Base-by-base conservation (phyloP, 2,113 vertebrate species). In the Sander lucioperca region DNA sequence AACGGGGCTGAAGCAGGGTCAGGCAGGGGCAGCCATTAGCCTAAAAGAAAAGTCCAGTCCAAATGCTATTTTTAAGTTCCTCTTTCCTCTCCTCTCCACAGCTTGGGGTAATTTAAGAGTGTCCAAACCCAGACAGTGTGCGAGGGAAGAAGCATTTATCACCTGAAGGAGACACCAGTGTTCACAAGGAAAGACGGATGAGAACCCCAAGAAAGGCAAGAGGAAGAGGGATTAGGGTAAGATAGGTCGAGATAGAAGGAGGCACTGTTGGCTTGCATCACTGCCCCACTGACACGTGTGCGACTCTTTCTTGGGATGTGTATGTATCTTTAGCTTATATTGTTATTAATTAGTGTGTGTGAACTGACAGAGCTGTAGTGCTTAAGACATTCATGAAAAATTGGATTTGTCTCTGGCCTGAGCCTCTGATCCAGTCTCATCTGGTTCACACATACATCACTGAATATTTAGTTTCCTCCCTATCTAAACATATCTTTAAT, bases 21-120 rank as follows among this genome's bases (percentile, higher is more conserved):
- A 86, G 16, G 21, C 50, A 70, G 79, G 72, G 83, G 80, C 87
- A 85, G 76, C 84, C 72, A 89, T 93, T 94, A 88, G 83, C 86
- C 86, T 86, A 88, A 92, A 88, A 88, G 84, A 91, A 86, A 79
- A 82, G 66, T 30, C 63, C 67, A 84, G 85, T 85, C 92, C 89
- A 86, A 77, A 85, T 84, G 89, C 92, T 94, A 93, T 94, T 95
- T 95, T 92, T 92, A 91, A 92, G 86, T 81, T 84, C 71, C 45
- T 91, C 80, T 89, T 87, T 84, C 78, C 82, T 92, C 77, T 82
- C 77, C 74, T 86, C 74, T 74, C 86, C 61, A 71, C 84, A 88
- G 89, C 85, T 89, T 88, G 91, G 87, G 87, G 92, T 94, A 94
- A 93, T 94, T 94, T 93, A 92, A 94, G 89, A 90, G 91, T 89